Evolutionary conservation across 2,797 vertebrate species (phyloP), one percentile per base, ranked within the genome.

Genomic region (Sebastes wilsoni): DNA sequence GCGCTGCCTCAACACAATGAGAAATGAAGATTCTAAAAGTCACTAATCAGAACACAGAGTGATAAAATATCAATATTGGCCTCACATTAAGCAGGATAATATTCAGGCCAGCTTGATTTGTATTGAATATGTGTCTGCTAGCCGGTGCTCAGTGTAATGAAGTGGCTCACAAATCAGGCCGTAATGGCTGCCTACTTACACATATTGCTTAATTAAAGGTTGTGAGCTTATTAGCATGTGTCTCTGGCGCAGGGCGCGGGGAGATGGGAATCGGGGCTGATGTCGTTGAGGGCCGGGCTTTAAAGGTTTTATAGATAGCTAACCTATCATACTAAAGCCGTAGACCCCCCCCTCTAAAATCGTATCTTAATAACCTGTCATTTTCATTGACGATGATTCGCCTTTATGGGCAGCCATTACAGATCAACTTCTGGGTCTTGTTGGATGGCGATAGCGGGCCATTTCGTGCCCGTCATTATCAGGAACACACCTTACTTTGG

Each of bases 121-220:
- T 98, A 98, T 97, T 97, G 98, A 97, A 95, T 97, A 97, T 97
- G 96, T 98, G 97, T 97, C 97, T 97, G 96, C 95, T 97, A 95
- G 96, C 96, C 95, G 91, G 95, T 96, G 96, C 96, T 96, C 94
- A 97, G 93, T 95, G 95, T 98, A 99, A 99, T 98, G 97, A 98
- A 98, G 96, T 97, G 95, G 95, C 95, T 97, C 96, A 99, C 98
- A 99, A 99, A 99, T 99, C 98, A 99, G 96, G 94, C 95, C 95
- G 95, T 98, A 99, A 99, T 98, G 97, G 97, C 96, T 96, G 96
- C 96, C 97, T 98, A 97, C 98, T 99, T 99, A 98, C 97, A 98
- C 97, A 97, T 99, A 99, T 97, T 97, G 98, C 97, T 99, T 99
- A 98, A 99, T 99, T 99, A 99, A 99, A 99, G 98, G 97, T 98